Percentiles rank a stretch among this genome's conserved stretches.
These are phyloP conservation scores for Caenorhabditis uteleia DNA, from an alignment of 2,888 invertebrate species.

Conservation along the genomic window DNA sequence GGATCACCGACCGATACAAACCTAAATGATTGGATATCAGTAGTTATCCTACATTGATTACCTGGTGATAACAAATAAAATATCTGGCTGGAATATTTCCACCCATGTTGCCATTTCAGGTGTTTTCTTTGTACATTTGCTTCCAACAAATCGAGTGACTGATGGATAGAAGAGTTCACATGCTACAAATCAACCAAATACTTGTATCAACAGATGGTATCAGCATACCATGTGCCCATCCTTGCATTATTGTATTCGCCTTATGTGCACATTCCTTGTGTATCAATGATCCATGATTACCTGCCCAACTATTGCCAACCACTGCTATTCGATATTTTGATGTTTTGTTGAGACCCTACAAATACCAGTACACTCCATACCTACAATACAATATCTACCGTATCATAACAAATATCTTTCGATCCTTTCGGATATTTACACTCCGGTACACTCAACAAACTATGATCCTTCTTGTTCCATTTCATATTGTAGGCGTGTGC, in stretches of 20 bases:
- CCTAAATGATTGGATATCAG: no score
- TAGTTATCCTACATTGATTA: no score
- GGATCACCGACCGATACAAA: no score
- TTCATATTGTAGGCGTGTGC: conserved; percentile 9
- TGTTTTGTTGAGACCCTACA: conserved; percentile 6
- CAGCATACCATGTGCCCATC: neutral
- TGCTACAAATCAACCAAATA: neutral
- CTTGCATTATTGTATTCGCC: neutral
- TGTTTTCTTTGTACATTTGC: no score
- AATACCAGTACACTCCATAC: no score
- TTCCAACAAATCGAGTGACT: no score
- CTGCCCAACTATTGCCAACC: conserved; percentile 9
- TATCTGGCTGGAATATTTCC: no score
- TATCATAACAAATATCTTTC: neutral
- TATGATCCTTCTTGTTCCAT: conserved; percentile 18
- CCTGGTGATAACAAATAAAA: no score
- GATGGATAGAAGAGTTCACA: no score
- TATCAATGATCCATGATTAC: conserved; percentile 3
- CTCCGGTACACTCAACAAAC: conserved; percentile 4
- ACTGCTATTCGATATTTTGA: conserved; percentile 6
- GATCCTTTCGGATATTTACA: neutral
- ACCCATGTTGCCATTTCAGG: no score
- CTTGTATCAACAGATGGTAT: neutral
- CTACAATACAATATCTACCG: neutral
- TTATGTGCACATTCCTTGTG: conserved; percentile 5